These are phyloP conservation scores for Scytalopus superciliaris DNA, from an alignment of 2,113 vertebrate genomes.

Conservation along the genomic window DNA sequence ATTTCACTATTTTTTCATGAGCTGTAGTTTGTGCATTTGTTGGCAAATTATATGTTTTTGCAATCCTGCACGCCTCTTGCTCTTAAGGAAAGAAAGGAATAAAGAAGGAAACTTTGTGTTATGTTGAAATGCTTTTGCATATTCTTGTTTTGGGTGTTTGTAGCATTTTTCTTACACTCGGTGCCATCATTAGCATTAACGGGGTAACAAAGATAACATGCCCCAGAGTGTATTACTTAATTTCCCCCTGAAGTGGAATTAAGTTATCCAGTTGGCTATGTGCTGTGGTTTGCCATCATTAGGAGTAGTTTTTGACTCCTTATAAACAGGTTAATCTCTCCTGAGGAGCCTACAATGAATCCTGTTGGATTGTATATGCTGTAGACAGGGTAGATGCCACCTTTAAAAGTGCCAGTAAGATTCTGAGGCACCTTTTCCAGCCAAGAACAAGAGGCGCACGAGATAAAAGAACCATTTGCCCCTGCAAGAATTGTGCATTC, in stretches of 20 bases:
- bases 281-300: neutral
- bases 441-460: neutral
- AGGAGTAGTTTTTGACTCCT: neutral
- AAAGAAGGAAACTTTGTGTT: neutral
- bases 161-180: constrained; percentile 13
- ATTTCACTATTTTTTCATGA: constrained; percentile 17
- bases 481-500: constrained; percentile 52
- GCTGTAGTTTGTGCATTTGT: constrained; percentile 14
- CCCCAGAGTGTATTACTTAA: neutral
- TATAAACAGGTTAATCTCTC: neutral
- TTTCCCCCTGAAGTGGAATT: constrained; percentile 47
- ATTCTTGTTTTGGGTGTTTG: neutral
- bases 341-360: neutral
- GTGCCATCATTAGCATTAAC: neutral
- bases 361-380: neutral
- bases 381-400: neutral
- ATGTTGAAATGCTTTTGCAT: neutral
- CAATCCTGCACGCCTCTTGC: neutral
- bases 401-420: neutral
- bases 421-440: constrained; percentile 11
- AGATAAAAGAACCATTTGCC: constrained; percentile 3
- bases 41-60: constrained; percentile 19
- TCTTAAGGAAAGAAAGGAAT: constrained; percentile 28
- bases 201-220: neutral
- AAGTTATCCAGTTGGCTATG: constrained; percentile 16